A percentile compares a stretch with the other conserved stretches of the same genome.
Evolutionary conservation across 2,888 invertebrate species (phyloP).

Genomic region (Shargacucullia verbasci): DNA sequence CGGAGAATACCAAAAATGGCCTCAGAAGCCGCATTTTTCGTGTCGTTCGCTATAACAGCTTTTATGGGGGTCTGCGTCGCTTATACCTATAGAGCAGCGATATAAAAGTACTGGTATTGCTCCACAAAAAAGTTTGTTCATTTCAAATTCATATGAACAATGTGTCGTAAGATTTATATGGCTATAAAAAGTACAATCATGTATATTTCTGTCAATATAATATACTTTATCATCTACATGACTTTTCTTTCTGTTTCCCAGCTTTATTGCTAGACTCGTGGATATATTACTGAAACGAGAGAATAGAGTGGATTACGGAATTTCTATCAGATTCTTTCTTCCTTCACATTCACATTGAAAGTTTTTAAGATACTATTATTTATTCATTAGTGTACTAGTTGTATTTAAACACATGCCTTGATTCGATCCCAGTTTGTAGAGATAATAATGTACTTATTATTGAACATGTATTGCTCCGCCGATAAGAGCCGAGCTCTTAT

Average conservation of each 20-base stretch:
- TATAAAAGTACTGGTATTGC: constrained; percentile 33
- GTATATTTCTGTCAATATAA: constrained; percentile 31
- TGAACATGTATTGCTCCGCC: too few relatives aligned
- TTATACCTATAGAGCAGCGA: constrained; percentile 58
- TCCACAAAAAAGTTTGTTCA: constrained; percentile 18
- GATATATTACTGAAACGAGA: constrained; percentile 1
- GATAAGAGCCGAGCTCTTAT: too few relatives aligned
- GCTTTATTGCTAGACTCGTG: constrained; percentile 12
- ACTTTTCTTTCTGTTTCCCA: constrained; percentile 11
- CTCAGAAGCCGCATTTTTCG: constrained; percentile 62
- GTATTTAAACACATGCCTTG: too few relatives aligned
- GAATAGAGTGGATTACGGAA: not conserved
- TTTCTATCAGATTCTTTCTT: too few relatives aligned
- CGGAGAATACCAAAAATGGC: constrained; percentile 54
- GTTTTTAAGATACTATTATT: too few relatives aligned
- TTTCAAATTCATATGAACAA: constrained; percentile 28
- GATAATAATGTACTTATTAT: too few relatives aligned
- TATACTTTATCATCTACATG: constrained; percentile 18
- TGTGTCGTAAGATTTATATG: constrained; percentile 33
- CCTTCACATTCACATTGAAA: too few relatives aligned
- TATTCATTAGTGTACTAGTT: too few relatives aligned
- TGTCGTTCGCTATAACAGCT: constrained; percentile 66
- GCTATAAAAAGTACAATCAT: constrained; percentile 29
- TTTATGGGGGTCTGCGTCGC: constrained; percentile 69
- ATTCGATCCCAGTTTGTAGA: too few relatives aligned